These are phyloP conservation scores for Enteromius radiatus DNA, from an alignment of 2,797 vertebrate species.

Conservation along the genomic window DNA sequence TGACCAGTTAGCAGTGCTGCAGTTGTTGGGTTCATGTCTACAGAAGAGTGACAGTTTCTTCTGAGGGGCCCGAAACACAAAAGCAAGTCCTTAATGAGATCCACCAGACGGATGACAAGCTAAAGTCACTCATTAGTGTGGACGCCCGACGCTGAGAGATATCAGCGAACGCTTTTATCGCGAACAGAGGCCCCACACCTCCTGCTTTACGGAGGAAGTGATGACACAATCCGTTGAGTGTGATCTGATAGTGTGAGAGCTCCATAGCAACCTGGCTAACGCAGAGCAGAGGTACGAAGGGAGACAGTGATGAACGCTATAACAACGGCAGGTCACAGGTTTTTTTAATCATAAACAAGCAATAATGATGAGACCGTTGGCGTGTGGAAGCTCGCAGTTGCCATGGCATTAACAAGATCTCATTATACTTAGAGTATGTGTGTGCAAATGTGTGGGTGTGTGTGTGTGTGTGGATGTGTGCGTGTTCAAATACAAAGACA, in stretches of 20 bases:
- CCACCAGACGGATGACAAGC: conserved; percentile 44
- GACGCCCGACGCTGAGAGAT: conserved; percentile 68
- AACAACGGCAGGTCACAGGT: conserved; percentile 42
- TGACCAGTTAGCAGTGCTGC: conserved; percentile 5
- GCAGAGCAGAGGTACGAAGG: conserved; percentile 26
- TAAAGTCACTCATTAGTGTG: conserved; percentile 51
- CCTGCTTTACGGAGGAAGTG: conserved; percentile 48
- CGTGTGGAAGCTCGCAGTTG: conserved; percentile 74
- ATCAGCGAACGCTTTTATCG: conserved; percentile 38
- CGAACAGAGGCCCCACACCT: conserved; percentile 40
- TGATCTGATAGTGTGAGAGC: conserved; percentile 50
- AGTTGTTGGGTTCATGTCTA: not conserved
- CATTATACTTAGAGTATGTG: conserved; percentile 74
- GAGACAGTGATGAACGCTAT: conserved; percentile 48
- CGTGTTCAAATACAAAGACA: conserved; percentile 48
- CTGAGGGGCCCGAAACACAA: conserved; percentile 15
- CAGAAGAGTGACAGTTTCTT: conserved; percentile 3
- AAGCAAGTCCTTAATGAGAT: conserved; percentile 40
- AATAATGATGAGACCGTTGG: conserved; percentile 69
- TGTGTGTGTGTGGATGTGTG: conserved; percentile 61
- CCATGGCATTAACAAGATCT: conserved; percentile 77
- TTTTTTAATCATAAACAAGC: conserved; percentile 65
- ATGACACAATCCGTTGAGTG: conserved; percentile 47
- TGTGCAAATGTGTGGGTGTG: conserved; percentile 70
- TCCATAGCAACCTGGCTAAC: conserved; percentile 44